Percentiles rank a stretch among this genome's conserved stretches.
These are phyloP conservation scores for Dolichomitus sp. DNA, from an alignment of 2,888 invertebrate genomes.

Conservation along the genomic window DNA sequence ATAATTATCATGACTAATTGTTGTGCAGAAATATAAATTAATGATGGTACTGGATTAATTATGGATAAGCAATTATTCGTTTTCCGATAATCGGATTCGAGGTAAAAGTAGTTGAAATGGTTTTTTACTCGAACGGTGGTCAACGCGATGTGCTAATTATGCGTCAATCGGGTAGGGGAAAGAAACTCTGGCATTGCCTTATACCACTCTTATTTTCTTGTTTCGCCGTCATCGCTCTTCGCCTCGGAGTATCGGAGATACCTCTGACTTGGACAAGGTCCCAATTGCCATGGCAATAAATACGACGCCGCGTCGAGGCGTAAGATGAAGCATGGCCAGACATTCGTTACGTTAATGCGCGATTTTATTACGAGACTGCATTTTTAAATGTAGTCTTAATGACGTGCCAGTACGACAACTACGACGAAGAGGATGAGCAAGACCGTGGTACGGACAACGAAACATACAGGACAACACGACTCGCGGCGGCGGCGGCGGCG, in stretches of 20 bases:
- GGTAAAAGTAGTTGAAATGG: too few relatives aligned
- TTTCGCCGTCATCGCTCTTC: conserved; percentile 40
- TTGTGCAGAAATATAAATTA: too few relatives aligned
- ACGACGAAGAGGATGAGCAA: conserved; percentile 29
- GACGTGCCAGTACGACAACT: conserved; percentile 73
- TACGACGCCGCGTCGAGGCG: conserved; percentile 78
- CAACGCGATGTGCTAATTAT: conserved; percentile 78
- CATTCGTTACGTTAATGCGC: conserved; percentile 83
- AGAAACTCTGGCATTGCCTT: neutral
- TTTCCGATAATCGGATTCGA: too few relatives aligned
- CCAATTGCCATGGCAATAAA: conserved; percentile 84
- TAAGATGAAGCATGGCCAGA: conserved; percentile 68
- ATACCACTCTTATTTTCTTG: neutral
- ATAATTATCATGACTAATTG: too few relatives aligned
- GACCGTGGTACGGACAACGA: conserved; percentile 33
- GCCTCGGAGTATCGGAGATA: conserved; percentile 64
- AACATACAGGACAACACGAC: conserved; percentile 13
- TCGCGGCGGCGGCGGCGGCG: conserved; percentile 46
- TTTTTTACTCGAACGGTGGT: conserved; percentile 8
- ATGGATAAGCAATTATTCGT: too few relatives aligned
- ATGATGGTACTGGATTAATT: too few relatives aligned
- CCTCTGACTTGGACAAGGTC: conserved; percentile 83
- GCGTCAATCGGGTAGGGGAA: conserved; percentile 64
- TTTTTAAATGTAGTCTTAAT: conserved; percentile 84
- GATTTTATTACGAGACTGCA: conserved; percentile 83